These are phyloP conservation scores for Aegithalos caudatus DNA, from an alignment of 2,113 vertebrate genomes.

Conservation along the genomic window DNA sequence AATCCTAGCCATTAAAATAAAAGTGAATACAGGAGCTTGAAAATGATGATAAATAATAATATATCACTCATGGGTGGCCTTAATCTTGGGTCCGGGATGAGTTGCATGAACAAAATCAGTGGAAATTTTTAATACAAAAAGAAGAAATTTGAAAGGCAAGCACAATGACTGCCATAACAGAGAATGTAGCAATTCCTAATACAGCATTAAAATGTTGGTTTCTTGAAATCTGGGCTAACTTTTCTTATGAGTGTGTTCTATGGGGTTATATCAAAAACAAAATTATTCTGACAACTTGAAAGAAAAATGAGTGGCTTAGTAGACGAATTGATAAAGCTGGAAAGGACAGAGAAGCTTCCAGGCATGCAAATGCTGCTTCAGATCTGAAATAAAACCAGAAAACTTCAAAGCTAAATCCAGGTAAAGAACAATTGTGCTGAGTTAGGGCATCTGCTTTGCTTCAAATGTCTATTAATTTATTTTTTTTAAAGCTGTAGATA, in stretches of 20 bases:
- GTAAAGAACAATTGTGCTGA: neutral
- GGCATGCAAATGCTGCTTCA: neutral
- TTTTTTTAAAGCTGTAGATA: constrained; percentile 11
- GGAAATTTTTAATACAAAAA: neutral
- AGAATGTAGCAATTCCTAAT: neutral
- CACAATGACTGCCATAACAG: neutral
- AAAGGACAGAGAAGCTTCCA: neutral
- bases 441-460: constrained; percentile 1
- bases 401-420: neutral
- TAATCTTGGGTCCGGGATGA: neutral
- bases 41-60: neutral
- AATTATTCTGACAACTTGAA: neutral
- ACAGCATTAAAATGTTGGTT: neutral
- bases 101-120: neutral
- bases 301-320: neutral
- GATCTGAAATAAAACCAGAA: neutral
- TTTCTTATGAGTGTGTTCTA: neutral
- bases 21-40: neutral
- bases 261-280: neutral
- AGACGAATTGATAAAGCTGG: neutral
- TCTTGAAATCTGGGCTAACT: neutral
- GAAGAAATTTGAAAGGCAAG: neutral
- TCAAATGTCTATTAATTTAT: neutral
- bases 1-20: neutral
- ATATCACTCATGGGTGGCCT: neutral